Evolutionary conservation across 2,797 vertebrate species (phyloP), one percentile per base, ranked within the genome.

Genomic region (Ctenopoma multispine): DNA sequence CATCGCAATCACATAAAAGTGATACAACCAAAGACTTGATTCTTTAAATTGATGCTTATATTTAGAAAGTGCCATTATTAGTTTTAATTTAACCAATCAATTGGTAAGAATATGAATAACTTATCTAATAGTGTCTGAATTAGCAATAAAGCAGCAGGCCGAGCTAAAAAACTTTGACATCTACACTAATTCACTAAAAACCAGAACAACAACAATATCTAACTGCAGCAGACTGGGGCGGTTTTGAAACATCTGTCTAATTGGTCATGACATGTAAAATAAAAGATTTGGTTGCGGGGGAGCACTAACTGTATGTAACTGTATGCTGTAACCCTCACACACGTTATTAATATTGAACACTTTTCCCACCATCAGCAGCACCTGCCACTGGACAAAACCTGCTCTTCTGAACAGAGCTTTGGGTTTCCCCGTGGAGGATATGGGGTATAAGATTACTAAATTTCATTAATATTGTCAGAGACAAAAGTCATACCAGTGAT

Each of bases 401-500:
- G 78, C 86, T 85, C 87, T 65, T 88, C 85, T 82, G 80, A 84
- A 65, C 47, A 21, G 29, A 63, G 83, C 87, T 78, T 80, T 88
- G 86, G 82, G 83, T 89, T 90, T 90, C 87, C 91, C 93, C 86
- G 63, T 14, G 23, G 87, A 91, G 90, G 84, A 90, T 90, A 75
- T 49, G 72, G 56, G 69, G 85, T 92, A 65, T 93, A 90, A 63
- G 66, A 92, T 93, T 90, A 91, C 94, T 79, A 88, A 75, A 92
- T 89, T 92, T 93, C 90, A 93, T 93, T 94, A 93, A 92, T 92
- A 93, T 85, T 88, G 90, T 89, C 87, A 87, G 61, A 92, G 90
- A 89, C 87, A 85, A 93, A 92, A 91, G 85, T 89, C 86, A 71
- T 43, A 65, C 75, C 69, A 41, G 81, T 90, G 89, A 93, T 94